Evolutionary conservation across 2,888 invertebrate species (phyloP).

Genomic region (Syrphus vitripennis): DNA sequence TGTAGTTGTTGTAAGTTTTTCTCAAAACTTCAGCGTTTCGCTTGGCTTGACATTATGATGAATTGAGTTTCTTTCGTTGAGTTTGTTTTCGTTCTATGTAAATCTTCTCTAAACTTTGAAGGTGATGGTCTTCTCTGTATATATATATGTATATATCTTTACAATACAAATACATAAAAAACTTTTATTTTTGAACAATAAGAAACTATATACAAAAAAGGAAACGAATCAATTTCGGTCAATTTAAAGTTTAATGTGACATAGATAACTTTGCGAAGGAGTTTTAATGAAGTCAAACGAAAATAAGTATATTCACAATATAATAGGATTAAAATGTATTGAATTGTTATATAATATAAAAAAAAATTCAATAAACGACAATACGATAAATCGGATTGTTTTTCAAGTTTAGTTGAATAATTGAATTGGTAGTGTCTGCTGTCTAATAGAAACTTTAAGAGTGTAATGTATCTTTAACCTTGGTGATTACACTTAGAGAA

Average conservation of each 20-base stretch:
- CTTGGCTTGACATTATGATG: slow-evolving; percentile 58
- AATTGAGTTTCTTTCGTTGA: slow-evolving; percentile 39
- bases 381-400: not conserved
- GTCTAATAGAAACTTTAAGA: no score
- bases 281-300: slow-evolving; percentile 20
- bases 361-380: not conserved
- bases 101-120: slow-evolving; percentile 36
- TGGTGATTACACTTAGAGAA: no score
- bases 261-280: slow-evolving; percentile 17
- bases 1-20: slow-evolving; percentile 31
- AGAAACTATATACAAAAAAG: not conserved
- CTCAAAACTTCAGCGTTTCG: slow-evolving; percentile 52
- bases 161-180: not conserved
- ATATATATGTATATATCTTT: not conserved
- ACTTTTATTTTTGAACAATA: not conserved
- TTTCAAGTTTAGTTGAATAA: not conserved
- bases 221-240: slow-evolving; percentile 54
- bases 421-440: not conserved
- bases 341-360: slow-evolving; percentile 1
- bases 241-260: slow-evolving; percentile 60
- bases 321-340: slow-evolving; percentile 8
- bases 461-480: no score
- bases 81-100: slow-evolving; percentile 51
- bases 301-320: slow-evolving; percentile 4
- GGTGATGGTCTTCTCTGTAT: not conserved